These are phyloP conservation scores for Petrolisthes manimaculis DNA, from an alignment of 2,888 invertebrate genomes.

Conservation along the genomic window DNA sequence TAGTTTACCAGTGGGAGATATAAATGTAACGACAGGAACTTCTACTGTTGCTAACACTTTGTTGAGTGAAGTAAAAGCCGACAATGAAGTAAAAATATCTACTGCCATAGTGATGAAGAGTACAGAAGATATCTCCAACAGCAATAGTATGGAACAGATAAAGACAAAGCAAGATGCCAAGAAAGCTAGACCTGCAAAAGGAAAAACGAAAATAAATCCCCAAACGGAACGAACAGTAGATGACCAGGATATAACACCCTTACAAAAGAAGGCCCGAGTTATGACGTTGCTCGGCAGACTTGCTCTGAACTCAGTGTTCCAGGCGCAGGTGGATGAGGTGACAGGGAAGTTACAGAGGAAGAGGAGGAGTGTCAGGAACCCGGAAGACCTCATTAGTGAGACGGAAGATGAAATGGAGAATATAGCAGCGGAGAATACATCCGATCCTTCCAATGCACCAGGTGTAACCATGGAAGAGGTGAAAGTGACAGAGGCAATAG, in stretches of 20 bases:
- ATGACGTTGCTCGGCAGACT: constrained; percentile 9
- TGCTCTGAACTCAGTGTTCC: constrained; percentile 23
- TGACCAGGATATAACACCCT: not conserved
- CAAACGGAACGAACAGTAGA: not conserved
- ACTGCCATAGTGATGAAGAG: not conserved
- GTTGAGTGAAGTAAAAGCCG: not conserved
- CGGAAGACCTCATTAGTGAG: not conserved
- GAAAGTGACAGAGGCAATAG: too few species aligned
- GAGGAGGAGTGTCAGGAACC: not conserved
- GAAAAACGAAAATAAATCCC: not conserved
- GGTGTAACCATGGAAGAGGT: too few species aligned
- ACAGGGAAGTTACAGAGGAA: constrained; percentile 4
- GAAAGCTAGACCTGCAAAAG: not conserved
- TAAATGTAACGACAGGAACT: not conserved
- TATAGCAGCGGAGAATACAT: too few species aligned
- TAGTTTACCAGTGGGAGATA: not conserved
- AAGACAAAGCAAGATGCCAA: not conserved
- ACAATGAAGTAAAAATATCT: constrained; percentile 9
- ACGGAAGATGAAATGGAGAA: not conserved
- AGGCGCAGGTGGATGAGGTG: constrained; percentile 28
- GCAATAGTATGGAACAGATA: not conserved
- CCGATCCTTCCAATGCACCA: too few species aligned
- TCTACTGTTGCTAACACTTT: not conserved
- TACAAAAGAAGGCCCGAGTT: not conserved
- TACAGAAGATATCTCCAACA: not conserved